Evolutionary conservation across 2,888 invertebrate genomes (phyloP).

Genomic region (Laothoe populi): DNA sequence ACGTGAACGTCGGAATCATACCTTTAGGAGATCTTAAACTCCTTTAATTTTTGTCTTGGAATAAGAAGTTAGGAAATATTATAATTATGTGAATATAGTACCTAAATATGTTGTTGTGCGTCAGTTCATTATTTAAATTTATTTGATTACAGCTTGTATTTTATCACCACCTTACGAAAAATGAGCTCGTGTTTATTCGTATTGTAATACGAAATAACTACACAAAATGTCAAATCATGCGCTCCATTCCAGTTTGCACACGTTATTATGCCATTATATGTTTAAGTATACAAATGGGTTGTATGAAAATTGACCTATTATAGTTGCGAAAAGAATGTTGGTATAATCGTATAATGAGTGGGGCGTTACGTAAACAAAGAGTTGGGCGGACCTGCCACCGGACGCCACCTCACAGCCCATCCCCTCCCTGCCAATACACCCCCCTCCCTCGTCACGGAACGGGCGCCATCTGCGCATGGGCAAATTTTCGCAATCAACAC

Average conservation of each 20-base stretch:
- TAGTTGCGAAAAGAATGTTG: conserved; percentile 36
- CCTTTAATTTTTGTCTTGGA: no score
- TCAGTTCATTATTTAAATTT: background rate
- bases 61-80: no score
- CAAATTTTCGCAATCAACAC: conserved; percentile 70
- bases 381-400: conserved; percentile 78
- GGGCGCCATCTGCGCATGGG: conserved; percentile 66
- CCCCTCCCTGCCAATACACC: conserved; percentile 46
- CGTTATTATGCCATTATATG: conserved; percentile 22
- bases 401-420: conserved; percentile 63
- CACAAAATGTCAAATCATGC: conserved; percentile 14
- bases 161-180: conserved; percentile 1
- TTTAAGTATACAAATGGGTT: conserved; percentile 21
- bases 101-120: background rate
- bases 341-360: conserved; percentile 68
- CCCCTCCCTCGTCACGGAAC: conserved; percentile 45
- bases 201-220: background rate
- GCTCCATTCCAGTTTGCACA: conserved; percentile 6
- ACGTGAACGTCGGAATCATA: no score
- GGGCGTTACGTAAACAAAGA: conserved; percentile 83
- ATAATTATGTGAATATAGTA: no score
- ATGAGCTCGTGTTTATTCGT: background rate
- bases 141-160: background rate
- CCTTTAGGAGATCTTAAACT: no score
- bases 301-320: conserved; percentile 25